phyloP scores from a whole-genome alignment of 1,140 invertebrate species.

The Drosophila pandora region DNA sequence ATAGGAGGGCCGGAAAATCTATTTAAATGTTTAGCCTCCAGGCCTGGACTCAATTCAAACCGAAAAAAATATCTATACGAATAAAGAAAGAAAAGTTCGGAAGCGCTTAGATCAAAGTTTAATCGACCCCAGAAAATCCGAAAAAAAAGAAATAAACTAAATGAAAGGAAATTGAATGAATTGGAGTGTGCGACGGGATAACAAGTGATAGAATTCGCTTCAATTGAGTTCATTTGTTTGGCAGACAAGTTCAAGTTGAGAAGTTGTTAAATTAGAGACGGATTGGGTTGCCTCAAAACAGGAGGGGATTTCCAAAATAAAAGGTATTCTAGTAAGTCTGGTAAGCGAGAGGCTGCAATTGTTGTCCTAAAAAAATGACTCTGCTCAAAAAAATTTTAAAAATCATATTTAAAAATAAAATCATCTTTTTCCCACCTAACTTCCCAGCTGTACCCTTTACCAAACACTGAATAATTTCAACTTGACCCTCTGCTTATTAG shows the following conservation, averaged over 20 bases:
- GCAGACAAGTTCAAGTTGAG: constrained; percentile 2
- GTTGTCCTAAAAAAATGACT: neutral
- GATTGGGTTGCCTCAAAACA: neutral
- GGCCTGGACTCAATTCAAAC: constrained; percentile 11
- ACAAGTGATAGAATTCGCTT: constrained; percentile 31
- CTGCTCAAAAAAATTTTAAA: no score
- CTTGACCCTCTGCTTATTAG: no score
- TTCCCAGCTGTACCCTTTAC: no score
- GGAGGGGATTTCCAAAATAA: neutral
- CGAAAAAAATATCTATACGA: constrained; percentile 2
- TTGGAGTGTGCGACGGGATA: constrained; percentile 19
- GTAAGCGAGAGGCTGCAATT: no score
- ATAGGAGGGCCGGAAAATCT: constrained; percentile 11
- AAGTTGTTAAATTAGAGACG: constrained; percentile 9
- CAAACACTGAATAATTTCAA: no score
- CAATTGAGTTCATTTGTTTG: constrained; percentile 19
- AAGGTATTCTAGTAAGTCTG: neutral
- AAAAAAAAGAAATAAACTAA: constrained; percentile 1
- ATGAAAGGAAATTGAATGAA: constrained; percentile 32
- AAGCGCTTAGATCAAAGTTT: constrained; percentile 48
- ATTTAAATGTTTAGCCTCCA: constrained; percentile 41
- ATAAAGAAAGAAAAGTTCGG: constrained; percentile 25
- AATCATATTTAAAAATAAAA: no score
- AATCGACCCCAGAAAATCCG: constrained; percentile 32
- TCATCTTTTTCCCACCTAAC: no score